Percentiles rank a stretch among this genome's conserved stretches.
Evolutionary conservation across 1,140 invertebrate species (phyloP).

Genomic region (Palaemon carinicauda): DNA sequence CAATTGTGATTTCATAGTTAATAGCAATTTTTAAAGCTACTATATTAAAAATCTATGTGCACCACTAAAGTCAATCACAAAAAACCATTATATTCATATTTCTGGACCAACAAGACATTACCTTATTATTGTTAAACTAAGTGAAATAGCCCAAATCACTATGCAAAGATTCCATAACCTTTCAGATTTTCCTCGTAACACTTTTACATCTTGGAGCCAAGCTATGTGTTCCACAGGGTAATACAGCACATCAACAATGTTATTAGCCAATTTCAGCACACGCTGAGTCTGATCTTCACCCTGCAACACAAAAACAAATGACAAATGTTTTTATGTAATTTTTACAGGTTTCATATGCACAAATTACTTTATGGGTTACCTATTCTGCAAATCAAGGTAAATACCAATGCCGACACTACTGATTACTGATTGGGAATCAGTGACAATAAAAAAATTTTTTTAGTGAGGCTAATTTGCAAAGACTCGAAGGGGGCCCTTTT

Average conservation of each 20-base stretch:
- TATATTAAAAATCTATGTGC: no score
- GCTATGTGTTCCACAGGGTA: slow-evolving; percentile 45
- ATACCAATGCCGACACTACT: no score
- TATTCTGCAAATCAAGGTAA: no score
- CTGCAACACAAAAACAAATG: not conserved
- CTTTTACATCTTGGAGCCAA: slow-evolving; percentile 32
- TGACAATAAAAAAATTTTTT: no score
- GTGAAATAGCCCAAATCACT: slow-evolving; percentile 31
- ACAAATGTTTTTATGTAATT: not conserved
- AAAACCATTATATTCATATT: no score
- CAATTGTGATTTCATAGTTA: no score
- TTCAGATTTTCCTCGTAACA: slow-evolving; percentile 10
- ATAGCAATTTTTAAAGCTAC: no score
- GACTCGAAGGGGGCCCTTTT: no score
- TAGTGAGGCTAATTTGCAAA: no score
- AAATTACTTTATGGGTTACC: not conserved
- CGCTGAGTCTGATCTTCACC: slow-evolving; percentile 7
- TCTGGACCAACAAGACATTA: not conserved
- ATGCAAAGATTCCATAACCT: slow-evolving; percentile 30
- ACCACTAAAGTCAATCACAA: no score
- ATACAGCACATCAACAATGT: slow-evolving; percentile 25
- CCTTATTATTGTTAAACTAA: slow-evolving; percentile 34
- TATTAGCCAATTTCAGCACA: slow-evolving; percentile 8
- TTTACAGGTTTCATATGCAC: not conserved
- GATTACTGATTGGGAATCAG: no score